phyloP scores from a whole-genome alignment of 2,797 vertebrate genomes.

The Bucorvus abyssinicus region DNA sequence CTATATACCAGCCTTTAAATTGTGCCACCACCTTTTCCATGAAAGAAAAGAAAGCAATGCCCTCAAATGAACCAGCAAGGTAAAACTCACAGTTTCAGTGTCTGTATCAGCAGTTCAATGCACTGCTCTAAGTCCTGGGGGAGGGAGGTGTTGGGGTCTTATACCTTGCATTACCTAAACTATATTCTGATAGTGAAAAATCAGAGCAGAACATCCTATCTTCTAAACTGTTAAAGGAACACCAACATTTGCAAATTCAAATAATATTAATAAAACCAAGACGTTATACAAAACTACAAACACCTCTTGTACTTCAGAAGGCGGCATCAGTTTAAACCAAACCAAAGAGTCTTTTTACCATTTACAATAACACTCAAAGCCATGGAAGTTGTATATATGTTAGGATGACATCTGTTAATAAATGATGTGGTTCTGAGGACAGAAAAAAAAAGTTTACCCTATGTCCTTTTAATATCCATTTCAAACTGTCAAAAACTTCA shows the following conservation, averaged over 20 bases:
- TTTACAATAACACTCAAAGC: slow-evolving; percentile 63
- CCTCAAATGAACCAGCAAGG: background rate
- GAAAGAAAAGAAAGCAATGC: accelerated
- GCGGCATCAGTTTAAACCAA: slow-evolving; percentile 5
- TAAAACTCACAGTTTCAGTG: background rate
- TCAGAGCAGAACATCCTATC: background rate
- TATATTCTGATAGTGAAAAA: background rate
- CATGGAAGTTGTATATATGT: slow-evolving; percentile 47
- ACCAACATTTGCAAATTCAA: background rate
- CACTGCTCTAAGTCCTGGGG: background rate
- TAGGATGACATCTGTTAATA: slow-evolving; percentile 55
- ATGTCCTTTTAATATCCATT: slow-evolving; percentile 49
- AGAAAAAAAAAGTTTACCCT: slow-evolving; percentile 32
- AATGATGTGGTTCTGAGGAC: slow-evolving; percentile 56
- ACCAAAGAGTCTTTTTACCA: slow-evolving; percentile 24
- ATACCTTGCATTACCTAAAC: background rate
- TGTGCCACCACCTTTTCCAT: background rate
- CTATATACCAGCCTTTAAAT: background rate
- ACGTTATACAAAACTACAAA: slow-evolving; percentile 18
- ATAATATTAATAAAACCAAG: slow-evolving; percentile 11
- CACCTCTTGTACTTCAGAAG: slow-evolving; percentile 27
- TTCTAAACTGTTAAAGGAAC: background rate
- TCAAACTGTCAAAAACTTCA: slow-evolving; percentile 57
- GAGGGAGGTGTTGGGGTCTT: background rate
- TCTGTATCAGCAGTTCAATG: background rate